phyloP scores from a whole-genome alignment of 2,888 invertebrate genomes.

The Galeruca laticollis region DNA sequence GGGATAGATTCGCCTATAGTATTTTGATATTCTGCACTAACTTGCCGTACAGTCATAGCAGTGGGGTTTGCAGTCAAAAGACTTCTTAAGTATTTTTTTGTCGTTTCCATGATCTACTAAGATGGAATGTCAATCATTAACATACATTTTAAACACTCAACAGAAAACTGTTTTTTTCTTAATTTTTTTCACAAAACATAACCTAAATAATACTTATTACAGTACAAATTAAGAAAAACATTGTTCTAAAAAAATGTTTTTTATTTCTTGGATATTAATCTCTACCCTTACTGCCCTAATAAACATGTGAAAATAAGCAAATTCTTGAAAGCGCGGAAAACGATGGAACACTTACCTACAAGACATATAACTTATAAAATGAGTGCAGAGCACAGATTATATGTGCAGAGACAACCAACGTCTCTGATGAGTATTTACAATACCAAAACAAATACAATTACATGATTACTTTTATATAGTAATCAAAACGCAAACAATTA shows the following conservation, averaged over 20 bases:
- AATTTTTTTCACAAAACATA: constrained; percentile 6
- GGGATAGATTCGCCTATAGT: constrained; percentile 55
- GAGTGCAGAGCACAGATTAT: no score
- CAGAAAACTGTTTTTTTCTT: not conserved
- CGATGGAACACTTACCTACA: no score
- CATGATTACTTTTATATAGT: no score
- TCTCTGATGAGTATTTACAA: no score
- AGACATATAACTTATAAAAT: no score
- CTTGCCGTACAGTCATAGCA: constrained; percentile 48
- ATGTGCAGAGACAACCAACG: no score
- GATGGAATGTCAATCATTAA: no score
- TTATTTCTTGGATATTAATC: not conserved
- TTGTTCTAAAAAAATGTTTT: not conserved
- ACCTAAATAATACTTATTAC: no score
- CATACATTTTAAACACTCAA: no score
- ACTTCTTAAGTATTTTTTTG: constrained; percentile 52
- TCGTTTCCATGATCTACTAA: constrained; percentile 36
- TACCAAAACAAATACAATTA: no score
- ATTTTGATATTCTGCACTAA: constrained; percentile 54
- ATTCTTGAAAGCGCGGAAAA: not conserved
- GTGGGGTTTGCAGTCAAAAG: constrained; percentile 54
- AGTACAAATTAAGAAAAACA: not conserved
- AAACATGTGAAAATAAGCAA: not conserved
- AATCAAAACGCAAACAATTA: no score
- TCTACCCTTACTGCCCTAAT: no score